Percentiles rank a stretch among this genome's conserved stretches.
Evolutionary conservation across 1,140 invertebrate genomes (phyloP).

Genomic region (Hermetia illucens): DNA sequence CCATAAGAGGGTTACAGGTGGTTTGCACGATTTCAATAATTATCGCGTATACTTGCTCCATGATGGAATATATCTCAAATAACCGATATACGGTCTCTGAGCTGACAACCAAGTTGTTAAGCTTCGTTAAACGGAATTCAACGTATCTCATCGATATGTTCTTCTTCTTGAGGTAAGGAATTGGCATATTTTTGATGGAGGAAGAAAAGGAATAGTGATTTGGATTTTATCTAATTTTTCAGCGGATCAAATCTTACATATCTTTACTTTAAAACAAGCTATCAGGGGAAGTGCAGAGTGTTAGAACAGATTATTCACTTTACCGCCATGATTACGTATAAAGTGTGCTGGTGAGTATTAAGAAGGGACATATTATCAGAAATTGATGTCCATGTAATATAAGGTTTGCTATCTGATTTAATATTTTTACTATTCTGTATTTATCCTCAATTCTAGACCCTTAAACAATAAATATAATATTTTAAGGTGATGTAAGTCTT

Average conservation of each 20-base stretch:
- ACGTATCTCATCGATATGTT: constrained; percentile 8
- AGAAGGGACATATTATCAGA: background rate
- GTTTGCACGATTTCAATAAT: background rate
- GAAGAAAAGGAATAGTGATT: too few relatives aligned
- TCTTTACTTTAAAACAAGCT: constrained; percentile 5
- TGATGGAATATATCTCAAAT: background rate
- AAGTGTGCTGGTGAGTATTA: constrained; percentile 1
- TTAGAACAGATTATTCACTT: constrained; percentile 5
- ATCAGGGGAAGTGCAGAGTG: constrained; percentile 4
- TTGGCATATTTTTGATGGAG: background rate
- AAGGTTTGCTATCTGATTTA: too few relatives aligned
- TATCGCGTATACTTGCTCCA: background rate
- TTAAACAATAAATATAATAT: too few relatives aligned
- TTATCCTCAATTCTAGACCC: too few relatives aligned
- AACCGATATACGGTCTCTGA: background rate
- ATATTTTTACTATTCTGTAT: too few relatives aligned
- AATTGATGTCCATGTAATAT: too few relatives aligned
- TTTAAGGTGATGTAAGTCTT: too few relatives aligned
- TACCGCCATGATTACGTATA: background rate
- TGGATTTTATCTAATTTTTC: background rate
- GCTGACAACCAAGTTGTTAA: too few relatives aligned
- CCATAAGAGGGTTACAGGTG: background rate
- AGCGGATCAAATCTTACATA: constrained; percentile 8
- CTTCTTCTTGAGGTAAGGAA: constrained; percentile 8
- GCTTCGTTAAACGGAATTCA: background rate